Evolutionary conservation across 2,113 vertebrate genomes (phyloP).

Genomic region (Bufo bufo): DNA sequence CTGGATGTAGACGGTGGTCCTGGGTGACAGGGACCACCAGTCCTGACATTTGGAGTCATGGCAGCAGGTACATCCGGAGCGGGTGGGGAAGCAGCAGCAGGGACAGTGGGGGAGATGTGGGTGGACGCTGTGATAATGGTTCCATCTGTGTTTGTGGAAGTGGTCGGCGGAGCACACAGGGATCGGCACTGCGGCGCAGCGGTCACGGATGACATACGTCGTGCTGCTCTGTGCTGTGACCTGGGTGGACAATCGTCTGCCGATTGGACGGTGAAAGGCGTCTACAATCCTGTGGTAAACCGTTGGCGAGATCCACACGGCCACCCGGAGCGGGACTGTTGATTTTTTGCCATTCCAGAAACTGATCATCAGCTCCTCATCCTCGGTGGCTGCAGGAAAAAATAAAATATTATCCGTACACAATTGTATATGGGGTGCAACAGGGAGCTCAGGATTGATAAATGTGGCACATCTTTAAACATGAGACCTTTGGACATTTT

Average conservation of each 20-base stretch:
- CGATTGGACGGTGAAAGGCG: slow-evolving; percentile 67
- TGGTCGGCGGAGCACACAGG: neutral
- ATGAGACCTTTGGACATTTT: no score
- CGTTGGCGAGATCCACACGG: slow-evolving; percentile 73
- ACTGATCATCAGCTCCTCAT: slow-evolving; percentile 72
- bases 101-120: slow-evolving; percentile 14
- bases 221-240: neutral
- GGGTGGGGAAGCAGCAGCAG: slow-evolving; percentile 58
- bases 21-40: slow-evolving; percentile 65
- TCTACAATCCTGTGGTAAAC: slow-evolving; percentile 73
- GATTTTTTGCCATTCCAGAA: slow-evolving; percentile 81
- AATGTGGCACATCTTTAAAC: no score
- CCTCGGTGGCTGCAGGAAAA: slow-evolving; percentile 68
- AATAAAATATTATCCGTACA: neutral
- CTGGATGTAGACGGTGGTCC: slow-evolving; percentile 49
- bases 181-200: neutral
- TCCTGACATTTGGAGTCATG: slow-evolving; percentile 45
- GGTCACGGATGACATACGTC: slow-evolving; percentile 51
- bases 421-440: no score
- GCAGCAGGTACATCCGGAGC: slow-evolving; percentile 60
- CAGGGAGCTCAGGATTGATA: no score
- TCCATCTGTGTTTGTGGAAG: slow-evolving; percentile 49
- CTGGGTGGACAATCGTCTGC: slow-evolving; percentile 44
- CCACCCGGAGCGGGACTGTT: slow-evolving; percentile 69
- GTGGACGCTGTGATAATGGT: slow-evolving; percentile 38